phyloP scores from a whole-genome alignment of 2,888 invertebrate species.

The Parasteatoda lunata region DNA sequence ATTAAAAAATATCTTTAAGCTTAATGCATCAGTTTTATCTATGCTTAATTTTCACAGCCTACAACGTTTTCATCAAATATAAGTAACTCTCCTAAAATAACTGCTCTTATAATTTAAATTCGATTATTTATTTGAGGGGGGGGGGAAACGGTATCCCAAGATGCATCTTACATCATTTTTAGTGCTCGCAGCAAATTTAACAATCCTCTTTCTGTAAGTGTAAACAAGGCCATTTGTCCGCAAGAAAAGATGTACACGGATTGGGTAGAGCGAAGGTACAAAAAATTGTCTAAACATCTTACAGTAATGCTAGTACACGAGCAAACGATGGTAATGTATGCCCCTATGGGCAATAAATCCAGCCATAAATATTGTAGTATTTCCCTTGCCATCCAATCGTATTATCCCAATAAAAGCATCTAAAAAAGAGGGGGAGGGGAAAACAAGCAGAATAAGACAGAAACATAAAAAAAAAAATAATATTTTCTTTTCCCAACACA shows the following conservation, averaged over 20 bases:
- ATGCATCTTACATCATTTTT: neutral
- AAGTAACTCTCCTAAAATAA: no score
- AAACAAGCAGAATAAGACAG: slow-evolving; percentile 18
- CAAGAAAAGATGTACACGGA: slow-evolving; percentile 15
- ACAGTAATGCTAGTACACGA: slow-evolving; percentile 12
- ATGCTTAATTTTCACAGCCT: no score
- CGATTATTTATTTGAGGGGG: no score
- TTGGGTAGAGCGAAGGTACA: slow-evolving; percentile 1
- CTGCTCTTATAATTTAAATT: no score
- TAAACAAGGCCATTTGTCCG: slow-evolving; percentile 42
- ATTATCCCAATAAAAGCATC: slow-evolving; percentile 56
- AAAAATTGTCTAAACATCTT: slow-evolving; percentile 41
- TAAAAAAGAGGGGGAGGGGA: slow-evolving; percentile 12
- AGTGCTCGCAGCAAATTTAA: neutral
- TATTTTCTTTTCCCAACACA: slow-evolving; percentile 29
- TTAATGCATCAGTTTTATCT: no score
- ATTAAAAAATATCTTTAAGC: no score
- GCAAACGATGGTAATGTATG: slow-evolving; percentile 29
- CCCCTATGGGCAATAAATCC: slow-evolving; percentile 62
- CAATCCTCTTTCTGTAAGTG: slow-evolving; percentile 10
- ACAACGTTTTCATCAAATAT: no score
- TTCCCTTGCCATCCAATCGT: slow-evolving; percentile 53
- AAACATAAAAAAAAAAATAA: slow-evolving; percentile 14
- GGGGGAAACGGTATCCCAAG: no score
- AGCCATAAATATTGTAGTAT: slow-evolving; percentile 62